Percentiles rank a stretch among this genome's conserved stretches.
Evolutionary conservation across 2,797 vertebrate species (phyloP).

Genomic region (Galagoides demidoff): DNA sequence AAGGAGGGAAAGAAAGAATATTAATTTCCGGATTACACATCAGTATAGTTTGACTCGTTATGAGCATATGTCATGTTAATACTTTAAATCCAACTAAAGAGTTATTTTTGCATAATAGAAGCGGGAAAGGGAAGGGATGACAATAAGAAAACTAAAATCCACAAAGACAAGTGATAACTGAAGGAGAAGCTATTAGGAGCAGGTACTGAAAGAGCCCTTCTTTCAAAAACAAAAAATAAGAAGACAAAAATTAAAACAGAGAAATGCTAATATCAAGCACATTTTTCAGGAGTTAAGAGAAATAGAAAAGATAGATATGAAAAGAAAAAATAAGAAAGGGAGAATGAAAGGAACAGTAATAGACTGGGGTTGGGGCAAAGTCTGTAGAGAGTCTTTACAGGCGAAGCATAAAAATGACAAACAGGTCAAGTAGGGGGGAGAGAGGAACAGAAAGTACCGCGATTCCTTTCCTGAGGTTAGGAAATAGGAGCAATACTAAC

Average conservation of each 20-base stretch:
- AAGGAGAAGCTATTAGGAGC: not conserved
- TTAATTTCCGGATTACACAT: not conserved
- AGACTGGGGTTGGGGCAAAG: too few relatives aligned
- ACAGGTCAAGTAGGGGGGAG: too few relatives aligned
- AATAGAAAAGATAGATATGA: not conserved
- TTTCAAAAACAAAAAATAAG: conserved; percentile 39
- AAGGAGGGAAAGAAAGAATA: not conserved
- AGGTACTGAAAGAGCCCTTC: not conserved
- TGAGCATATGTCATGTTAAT: not conserved
- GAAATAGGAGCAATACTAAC: not conserved
- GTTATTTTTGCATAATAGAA: not conserved
- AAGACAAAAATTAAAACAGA: not conserved
- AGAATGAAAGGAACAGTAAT: not conserved
- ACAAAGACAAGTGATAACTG: not conserved
- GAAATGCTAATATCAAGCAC: not conserved
- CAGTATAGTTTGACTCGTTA: not conserved
- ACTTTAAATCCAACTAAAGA: conserved; percentile 6
- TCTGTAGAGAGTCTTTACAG: not conserved
- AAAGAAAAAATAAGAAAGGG: not conserved
- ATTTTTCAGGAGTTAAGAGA: not conserved
- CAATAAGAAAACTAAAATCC: not conserved
- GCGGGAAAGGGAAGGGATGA: not conserved
- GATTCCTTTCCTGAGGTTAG: not conserved
- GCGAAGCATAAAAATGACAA: not conserved
- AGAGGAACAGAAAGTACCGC: fast-evolving